Evolutionary conservation across 2,113 vertebrate genomes (phyloP).

Genomic region (Daboia siamensis): DNA sequence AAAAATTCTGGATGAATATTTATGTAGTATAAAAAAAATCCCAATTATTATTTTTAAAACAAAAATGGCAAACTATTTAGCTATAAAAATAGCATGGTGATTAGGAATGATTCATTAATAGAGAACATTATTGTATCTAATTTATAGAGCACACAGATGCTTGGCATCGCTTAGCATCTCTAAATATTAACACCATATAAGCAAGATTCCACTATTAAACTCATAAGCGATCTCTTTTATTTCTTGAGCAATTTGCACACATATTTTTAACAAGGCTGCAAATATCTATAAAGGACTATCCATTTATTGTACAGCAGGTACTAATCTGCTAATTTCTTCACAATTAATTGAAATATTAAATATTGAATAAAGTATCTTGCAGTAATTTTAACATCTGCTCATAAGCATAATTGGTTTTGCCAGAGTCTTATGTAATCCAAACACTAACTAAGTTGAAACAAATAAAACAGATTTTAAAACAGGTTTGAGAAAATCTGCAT

Average conservation of each 20-base stretch:
- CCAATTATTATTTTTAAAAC: conserved; percentile 24
- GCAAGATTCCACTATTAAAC: conserved; percentile 61
- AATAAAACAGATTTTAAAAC: conserved; percentile 84
- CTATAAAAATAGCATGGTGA: conserved; percentile 24
- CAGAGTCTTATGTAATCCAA: conserved; percentile 79
- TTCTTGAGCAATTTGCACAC: conserved; percentile 74
- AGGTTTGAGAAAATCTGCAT: conserved; percentile 89
- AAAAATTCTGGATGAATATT: not conserved
- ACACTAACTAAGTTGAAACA: conserved; percentile 80
- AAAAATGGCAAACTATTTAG: conserved; percentile 34
- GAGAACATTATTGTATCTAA: conserved; percentile 74
- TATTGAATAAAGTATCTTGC: conserved; percentile 86
- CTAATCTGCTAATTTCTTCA: conserved; percentile 97
- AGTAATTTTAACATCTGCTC: conserved; percentile 83
- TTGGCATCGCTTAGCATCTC: conserved; percentile 67
- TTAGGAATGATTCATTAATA: not conserved
- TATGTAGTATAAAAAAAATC: conserved; percentile 24
- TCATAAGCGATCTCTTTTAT: conserved; percentile 66
- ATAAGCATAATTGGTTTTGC: conserved; percentile 82
- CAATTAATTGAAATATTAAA: conserved; percentile 89
- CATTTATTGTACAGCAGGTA: conserved; percentile 88
- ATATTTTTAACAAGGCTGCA: conserved; percentile 57
- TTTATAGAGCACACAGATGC: conserved; percentile 75
- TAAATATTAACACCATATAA: conserved; percentile 71
- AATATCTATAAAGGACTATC: conserved; percentile 76